Base-by-base conservation (phyloP, 2,888 invertebrate species). In the Mythimna ferrago region DNA sequence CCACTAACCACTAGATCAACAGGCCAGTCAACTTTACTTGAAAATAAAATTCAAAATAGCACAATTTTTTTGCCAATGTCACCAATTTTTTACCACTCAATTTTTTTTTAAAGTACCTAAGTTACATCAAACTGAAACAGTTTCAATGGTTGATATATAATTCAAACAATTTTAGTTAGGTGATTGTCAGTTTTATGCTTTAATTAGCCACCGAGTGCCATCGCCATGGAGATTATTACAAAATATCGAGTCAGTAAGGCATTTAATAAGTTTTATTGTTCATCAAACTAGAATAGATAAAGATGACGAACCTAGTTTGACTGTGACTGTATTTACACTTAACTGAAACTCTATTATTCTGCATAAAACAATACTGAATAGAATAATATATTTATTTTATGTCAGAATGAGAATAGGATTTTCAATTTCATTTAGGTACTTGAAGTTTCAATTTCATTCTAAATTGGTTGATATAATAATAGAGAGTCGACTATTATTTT, bases 301-400 rank as follows among this genome's bases (percentile, higher is more conserved):
- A 53, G 19, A 19, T 53, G 19, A 19, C n/a, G 48, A 48, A 48
- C 16, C 48, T 19, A 48, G 48, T 48, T 19, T 48, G 16, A 19
- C 4, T 14, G 48, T 48, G 16, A 48, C 48, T 19, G 48, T 48
- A 48, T 48, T 6, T n/a, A n/a, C 7, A 61, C 65, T 14, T 53
- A 44, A 35, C 19, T 66, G 16, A 58, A 69, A 78, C 11, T 63
- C 9, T 16, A 65, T 61, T 68, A 74, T 51, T 26, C 26, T 35
- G 32, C 19, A 16, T 58, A 41, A 54, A 54, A 71, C 11, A 71
- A 56, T 44, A 66, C 32, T 66, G 48, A 74, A 53, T 51, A 54
- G 6, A 62, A 66, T 32, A 32, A 32, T 32, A 32, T 64, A 44
- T 61, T 41, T 1, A 38, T 35, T 62, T 66, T 4, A 57, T 62